Evolutionary conservation across 2,797 vertebrate genomes (phyloP).

Genomic region (Otus scops): DNA sequence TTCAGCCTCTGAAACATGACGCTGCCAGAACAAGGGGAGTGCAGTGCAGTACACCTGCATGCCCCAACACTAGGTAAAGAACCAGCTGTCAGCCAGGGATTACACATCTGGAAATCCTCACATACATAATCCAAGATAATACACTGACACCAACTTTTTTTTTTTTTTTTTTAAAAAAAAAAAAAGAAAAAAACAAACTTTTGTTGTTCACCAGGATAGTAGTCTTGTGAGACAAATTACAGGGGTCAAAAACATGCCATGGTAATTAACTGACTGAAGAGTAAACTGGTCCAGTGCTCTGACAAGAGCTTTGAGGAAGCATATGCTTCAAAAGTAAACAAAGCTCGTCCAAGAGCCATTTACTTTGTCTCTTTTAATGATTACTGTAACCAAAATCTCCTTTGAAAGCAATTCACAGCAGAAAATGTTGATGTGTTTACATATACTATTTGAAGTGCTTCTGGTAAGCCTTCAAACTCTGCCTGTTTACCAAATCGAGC

Average conservation of each 20-base stretch:
- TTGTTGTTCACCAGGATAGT: not conserved
- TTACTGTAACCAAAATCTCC: not conserved
- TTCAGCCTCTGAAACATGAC: not conserved
- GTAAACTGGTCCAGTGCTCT: not conserved
- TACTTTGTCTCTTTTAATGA: not conserved
- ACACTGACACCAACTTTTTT: not conserved
- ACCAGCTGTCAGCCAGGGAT: not conserved
- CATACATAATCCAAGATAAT: not conserved
- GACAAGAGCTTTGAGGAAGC: not conserved
- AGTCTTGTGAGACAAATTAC: not conserved
- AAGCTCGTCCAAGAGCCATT: not conserved
- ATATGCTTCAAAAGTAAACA: not conserved
- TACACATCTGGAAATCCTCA: not conserved
- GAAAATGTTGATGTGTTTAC: not conserved
- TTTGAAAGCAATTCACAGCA: not conserved
- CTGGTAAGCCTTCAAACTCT: not conserved
- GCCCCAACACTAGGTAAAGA: not conserved
- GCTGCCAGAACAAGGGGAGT: not conserved
- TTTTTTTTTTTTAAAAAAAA: not conserved
- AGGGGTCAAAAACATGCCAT: not conserved
- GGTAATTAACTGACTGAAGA: not conserved
- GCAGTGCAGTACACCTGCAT: too few relatives aligned
- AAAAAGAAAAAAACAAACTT: not conserved
- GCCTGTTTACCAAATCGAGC: not conserved
- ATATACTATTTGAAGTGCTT: not conserved